A percentile compares a stretch with the other conserved stretches of the same genome.
Evolutionary conservation across 2,113 vertebrate genomes (phyloP).

Genomic region (Oncorhynchus nerka): DNA sequence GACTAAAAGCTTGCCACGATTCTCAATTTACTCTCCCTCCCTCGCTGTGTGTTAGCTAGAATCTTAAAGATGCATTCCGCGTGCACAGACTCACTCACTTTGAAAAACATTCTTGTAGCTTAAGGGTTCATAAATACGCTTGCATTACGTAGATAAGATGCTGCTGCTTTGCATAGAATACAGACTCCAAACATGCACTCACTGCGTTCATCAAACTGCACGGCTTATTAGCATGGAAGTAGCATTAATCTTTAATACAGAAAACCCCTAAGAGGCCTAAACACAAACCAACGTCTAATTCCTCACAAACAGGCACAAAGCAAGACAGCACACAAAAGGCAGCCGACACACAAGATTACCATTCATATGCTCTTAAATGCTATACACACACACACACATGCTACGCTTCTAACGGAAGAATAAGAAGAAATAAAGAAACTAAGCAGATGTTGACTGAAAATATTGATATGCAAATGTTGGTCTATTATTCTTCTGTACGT

Average conservation of each 20-base stretch:
- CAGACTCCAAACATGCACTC: constrained; percentile 56
- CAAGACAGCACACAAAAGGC: constrained; percentile 37
- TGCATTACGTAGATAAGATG: constrained; percentile 65
- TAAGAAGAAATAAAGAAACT: constrained; percentile 44
- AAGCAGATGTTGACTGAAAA: constrained; percentile 56
- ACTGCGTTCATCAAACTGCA: constrained; percentile 54
- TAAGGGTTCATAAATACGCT: constrained; percentile 60
- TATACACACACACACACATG: constrained; percentile 1
- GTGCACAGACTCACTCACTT: constrained; percentile 40
- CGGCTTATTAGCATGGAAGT: constrained; percentile 59
- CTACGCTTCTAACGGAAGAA: constrained; percentile 11
- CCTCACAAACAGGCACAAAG: constrained; percentile 27
- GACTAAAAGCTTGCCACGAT: constrained; percentile 71
- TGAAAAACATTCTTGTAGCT: constrained; percentile 56
- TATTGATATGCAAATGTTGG: constrained; percentile 56
- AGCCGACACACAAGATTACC: constrained; percentile 42
- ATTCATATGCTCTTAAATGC: constrained; percentile 52
- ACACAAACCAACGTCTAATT: constrained; percentile 42
- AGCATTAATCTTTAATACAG: constrained; percentile 66
- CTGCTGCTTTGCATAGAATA: constrained; percentile 48
- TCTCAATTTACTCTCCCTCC: constrained; percentile 52
- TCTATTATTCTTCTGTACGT: constrained; percentile 30
- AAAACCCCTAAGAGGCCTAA: constrained; percentile 39
- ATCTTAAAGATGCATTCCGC: constrained; percentile 55
- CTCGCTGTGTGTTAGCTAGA: constrained; percentile 18